Conservation (phyloP, 1,140 invertebrate genomes). For the Orius insidiosus region DNA sequence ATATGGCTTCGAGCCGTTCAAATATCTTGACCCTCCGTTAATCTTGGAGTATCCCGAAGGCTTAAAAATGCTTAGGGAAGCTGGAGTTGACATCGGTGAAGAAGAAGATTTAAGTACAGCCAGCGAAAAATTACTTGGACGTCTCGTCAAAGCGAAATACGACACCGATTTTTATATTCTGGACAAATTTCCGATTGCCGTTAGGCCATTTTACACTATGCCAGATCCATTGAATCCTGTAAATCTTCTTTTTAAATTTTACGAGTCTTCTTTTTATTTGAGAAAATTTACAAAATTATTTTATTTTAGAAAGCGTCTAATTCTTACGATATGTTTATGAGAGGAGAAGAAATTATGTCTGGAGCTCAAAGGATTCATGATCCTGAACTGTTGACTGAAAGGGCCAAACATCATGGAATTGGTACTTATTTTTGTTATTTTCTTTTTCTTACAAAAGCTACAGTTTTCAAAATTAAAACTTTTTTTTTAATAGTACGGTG, state of each 20-base stretch:
- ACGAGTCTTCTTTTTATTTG: too few relatives aligned
- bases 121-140: conserved; percentile 87
- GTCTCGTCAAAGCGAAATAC: conserved; percentile 89
- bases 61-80: conserved; percentile 75
- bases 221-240: conserved; percentile 77
- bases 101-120: conserved; percentile 95
- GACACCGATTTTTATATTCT: conserved; percentile 97
- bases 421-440: too few relatives aligned
- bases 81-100: conserved; percentile 78
- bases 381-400: conserved; percentile 68
- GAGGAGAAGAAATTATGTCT: conserved; percentile 95
- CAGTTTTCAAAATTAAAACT: too few relatives aligned
- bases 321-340: conserved; percentile 99
- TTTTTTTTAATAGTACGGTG: too few relatives aligned
- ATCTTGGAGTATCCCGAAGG: conserved; percentile 71
- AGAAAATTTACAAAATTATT: neutral
- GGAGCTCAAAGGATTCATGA: conserved; percentile 97
- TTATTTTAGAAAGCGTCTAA: conserved; percentile 68
- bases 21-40: conserved; percentile 85
- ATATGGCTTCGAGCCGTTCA: conserved; percentile 84
- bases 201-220: conserved; percentile 99
- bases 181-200: conserved; percentile 94
- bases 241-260: conserved; percentile 17
- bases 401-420: conserved; percentile 79
- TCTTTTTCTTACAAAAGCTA: too few relatives aligned